These are phyloP conservation scores for Gymnocephalus cernua DNA, from an alignment of 2,113 vertebrate genomes.

Conservation along the genomic window DNA sequence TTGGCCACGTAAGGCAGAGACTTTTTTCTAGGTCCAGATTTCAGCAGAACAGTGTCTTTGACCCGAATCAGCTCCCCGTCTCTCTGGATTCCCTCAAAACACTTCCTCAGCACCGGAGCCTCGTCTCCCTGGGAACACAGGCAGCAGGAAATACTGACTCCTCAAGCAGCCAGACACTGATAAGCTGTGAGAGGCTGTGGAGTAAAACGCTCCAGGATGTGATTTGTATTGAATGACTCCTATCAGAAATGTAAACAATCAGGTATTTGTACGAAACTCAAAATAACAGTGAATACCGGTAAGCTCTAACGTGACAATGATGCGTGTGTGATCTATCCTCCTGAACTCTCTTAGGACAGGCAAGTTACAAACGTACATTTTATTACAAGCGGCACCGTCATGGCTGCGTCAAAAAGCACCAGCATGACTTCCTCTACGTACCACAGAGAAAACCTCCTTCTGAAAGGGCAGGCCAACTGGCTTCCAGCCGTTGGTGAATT, in stretches of 20 bases:
- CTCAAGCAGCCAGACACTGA: conserved; percentile 24
- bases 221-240: conserved; percentile 37
- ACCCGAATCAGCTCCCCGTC: conserved; percentile 94
- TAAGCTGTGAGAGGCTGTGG: conserved; percentile 8
- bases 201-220: conserved; percentile 34
- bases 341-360: conserved; percentile 7
- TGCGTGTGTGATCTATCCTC: conserved; percentile 25
- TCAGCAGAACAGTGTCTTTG: conserved; percentile 94
- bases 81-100: conserved; percentile 94
- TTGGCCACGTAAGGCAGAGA: conserved; percentile 97
- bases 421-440: conserved; percentile 79
- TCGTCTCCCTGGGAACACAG: conserved; percentile 90
- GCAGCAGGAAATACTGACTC: conserved; percentile 47
- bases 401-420: conserved; percentile 27
- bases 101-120: conserved; percentile 89
- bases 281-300: conserved; percentile 2
- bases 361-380: conserved; percentile 30
- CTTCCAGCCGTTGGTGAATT: conserved; percentile 96
- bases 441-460: conserved; percentile 96
- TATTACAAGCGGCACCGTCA: conserved; percentile 39
- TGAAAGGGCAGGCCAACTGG: conserved; percentile 92
- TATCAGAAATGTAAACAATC: conserved; percentile 17
- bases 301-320: conserved; percentile 4
- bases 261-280: conserved; percentile 3
- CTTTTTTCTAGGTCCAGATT: conserved; percentile 96